Conservation (phyloP, 2,797 vertebrate genomes). For the Danio jaintianensis region DNA sequence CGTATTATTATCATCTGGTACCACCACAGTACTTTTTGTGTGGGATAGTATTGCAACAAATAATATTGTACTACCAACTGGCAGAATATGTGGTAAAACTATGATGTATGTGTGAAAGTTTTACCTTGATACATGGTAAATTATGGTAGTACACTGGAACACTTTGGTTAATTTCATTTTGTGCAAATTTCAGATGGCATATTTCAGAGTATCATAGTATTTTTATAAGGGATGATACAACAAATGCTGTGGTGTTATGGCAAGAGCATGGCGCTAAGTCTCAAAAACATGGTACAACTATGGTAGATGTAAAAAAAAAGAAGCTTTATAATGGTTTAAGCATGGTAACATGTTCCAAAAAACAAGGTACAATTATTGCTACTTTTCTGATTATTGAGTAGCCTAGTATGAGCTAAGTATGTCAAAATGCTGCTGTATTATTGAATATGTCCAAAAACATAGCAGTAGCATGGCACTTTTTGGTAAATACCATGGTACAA, state of each 20-base stretch:
- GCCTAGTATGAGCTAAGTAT: background rate
- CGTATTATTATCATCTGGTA: background rate
- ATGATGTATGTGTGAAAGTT: too few species aligned
- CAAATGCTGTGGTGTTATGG: background rate
- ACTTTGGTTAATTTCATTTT: background rate
- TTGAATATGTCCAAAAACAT: background rate
- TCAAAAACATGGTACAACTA: background rate
- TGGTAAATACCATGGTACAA: background rate
- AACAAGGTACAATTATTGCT: too few species aligned
- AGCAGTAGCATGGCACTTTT: background rate
- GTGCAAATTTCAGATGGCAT: background rate
- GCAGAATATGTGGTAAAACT: too few species aligned
- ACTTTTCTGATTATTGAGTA: background rate
- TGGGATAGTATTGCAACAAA: too few species aligned
- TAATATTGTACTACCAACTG: too few species aligned
- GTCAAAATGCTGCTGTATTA: background rate
- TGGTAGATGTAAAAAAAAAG: too few species aligned
- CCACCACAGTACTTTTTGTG: background rate
- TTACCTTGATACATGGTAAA: background rate
- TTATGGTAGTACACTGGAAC: background rate
- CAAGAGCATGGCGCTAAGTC: background rate
- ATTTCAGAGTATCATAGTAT: background rate
- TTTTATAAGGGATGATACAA: background rate
- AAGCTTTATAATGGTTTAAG: too few species aligned
- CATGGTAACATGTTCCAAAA: too few species aligned